phyloP scores from a whole-genome alignment of 2,888 invertebrate species.

The Notodonta dromedarius region DNA sequence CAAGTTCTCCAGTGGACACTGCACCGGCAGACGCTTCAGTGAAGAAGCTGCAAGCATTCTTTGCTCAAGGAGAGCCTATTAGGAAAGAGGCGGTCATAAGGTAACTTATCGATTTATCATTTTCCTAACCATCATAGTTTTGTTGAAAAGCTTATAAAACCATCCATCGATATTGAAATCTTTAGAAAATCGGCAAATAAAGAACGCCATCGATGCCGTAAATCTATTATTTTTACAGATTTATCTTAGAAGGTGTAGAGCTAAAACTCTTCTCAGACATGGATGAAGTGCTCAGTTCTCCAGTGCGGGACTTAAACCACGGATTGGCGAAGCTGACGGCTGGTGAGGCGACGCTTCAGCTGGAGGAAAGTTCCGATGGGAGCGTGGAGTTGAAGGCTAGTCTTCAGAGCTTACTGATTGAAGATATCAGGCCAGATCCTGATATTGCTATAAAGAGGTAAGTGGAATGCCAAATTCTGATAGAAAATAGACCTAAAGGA shows the following conservation, averaged over 20 bases:
- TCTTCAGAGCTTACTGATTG: constrained; percentile 87
- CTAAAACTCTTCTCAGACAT: constrained; percentile 89
- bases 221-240: constrained; percentile 56
- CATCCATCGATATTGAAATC: too few relatives aligned
- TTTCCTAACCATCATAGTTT: too few relatives aligned
- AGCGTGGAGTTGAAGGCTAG: constrained; percentile 88
- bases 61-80: constrained; percentile 87
- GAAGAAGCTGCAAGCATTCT: constrained; percentile 89
- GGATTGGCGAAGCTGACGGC: constrained; percentile 88
- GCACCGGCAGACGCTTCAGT: constrained; percentile 81
- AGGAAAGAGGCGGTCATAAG: constrained; percentile 84
- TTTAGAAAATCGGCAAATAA: too few relatives aligned
- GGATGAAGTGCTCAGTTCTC: constrained; percentile 90
- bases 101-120: constrained; percentile 38
- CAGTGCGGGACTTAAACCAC: constrained; percentile 88
- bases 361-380: constrained; percentile 87
- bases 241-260: constrained; percentile 88
- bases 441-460: constrained; percentile 85
- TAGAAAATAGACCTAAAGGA: too few relatives aligned
- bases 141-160: too few relatives aligned
- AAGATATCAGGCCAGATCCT: constrained; percentile 89
- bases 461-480: constrained; percentile 15
- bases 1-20: constrained; percentile 72
- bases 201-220: neutral
- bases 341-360: constrained; percentile 86